A percentile compares a stretch with the other conserved stretches of the same genome.
Evolutionary conservation across 2,888 invertebrate species (phyloP).

Genomic region (Choristoneura rosaceana): DNA sequence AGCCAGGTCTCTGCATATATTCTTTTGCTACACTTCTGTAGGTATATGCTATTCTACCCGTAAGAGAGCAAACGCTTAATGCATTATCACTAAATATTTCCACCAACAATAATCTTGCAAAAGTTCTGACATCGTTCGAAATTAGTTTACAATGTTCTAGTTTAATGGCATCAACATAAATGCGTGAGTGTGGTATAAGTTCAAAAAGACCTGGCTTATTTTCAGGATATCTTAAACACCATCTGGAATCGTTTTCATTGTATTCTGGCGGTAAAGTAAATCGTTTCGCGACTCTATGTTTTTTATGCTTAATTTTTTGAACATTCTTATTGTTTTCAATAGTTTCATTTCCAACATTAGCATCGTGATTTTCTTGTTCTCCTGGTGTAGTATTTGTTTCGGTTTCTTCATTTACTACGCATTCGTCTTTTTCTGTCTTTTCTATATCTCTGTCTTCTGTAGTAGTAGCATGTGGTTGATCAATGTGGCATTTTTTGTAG

Average conservation of each 20-base stretch:
- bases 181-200: neutral
- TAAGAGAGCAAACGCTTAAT: neutral
- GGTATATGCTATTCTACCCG: neutral
- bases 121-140: neutral
- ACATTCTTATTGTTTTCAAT: neutral
- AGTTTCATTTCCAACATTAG: neutral
- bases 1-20: neutral
- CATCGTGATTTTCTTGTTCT: neutral
- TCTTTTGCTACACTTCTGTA: neutral
- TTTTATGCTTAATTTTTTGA: neutral
- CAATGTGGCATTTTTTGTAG: neutral
- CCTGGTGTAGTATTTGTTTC: neutral
- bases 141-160: neutral
- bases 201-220: neutral
- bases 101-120: neutral
- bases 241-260: neutral
- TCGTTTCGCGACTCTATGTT: neutral
- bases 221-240: neutral
- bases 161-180: neutral
- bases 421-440: neutral
- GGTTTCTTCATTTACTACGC: neutral
- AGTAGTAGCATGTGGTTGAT: neutral
- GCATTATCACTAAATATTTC: constrained; percentile 1
- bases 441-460: neutral
- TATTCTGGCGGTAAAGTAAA: neutral